Evolutionary conservation across 2,797 vertebrate genomes (phyloP).

Genomic region (Rhadinocentrus ornatus): DNA sequence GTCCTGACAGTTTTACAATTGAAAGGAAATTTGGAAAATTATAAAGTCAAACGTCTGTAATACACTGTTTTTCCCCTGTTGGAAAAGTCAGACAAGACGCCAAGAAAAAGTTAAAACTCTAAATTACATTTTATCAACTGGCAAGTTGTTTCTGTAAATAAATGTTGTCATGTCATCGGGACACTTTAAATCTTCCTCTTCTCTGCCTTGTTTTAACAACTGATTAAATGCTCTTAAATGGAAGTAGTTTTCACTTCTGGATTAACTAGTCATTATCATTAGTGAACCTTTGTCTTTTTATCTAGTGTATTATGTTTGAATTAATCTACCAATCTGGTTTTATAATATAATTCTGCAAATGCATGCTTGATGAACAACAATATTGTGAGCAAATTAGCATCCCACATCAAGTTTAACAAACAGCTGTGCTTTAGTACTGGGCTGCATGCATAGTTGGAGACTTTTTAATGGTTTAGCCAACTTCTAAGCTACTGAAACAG

Average conservation of each 20-base stretch:
- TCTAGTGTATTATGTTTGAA: background rate
- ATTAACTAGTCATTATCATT: background rate
- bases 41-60: background rate
- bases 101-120: background rate
- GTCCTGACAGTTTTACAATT: slow-evolving; percentile 2
- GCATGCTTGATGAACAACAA: background rate
- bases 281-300: background rate
- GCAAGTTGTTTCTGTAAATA: background rate
- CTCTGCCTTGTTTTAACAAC: background rate
- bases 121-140: background rate
- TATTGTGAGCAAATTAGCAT: background rate
- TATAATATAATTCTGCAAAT: background rate
- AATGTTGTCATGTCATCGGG: background rate
- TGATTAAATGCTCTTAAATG: background rate
- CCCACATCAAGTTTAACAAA: background rate
- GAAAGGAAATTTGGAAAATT: slow-evolving; percentile 1
- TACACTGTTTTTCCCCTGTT: background rate
- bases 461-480: background rate
- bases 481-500: background rate
- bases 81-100: background rate
- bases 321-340: background rate
- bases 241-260: background rate
- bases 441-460: background rate
- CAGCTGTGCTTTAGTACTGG: background rate
- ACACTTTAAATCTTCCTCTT: background rate